Base-by-base conservation (phyloP, 2,797 vertebrate species). In the Rhodeus uyekii region DNA sequence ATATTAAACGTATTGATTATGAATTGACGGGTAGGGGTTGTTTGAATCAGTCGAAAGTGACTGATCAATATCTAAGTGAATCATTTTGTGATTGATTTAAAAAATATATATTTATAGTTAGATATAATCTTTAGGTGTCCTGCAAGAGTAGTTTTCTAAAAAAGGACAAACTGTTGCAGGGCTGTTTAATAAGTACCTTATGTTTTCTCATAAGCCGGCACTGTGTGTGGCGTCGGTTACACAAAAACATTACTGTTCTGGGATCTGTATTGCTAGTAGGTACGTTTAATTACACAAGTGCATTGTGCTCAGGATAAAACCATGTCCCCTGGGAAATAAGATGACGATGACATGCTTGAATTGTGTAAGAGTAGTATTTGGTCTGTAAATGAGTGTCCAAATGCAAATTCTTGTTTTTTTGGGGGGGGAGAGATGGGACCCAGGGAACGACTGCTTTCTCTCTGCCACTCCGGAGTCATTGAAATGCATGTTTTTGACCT, bases 201-300 rank as follows among this genome's bases (percentile, higher is more conserved):
- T 8, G 6, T 55, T 29, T 74, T 13, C 12, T 60, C 36, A 55
- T 42, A 80, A 61, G 22, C n/a, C 46, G 39, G 50, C 13, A 42
- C 19, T n/a, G 44, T 48, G 53, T 53, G 61, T 46, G 29, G 9
- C 34, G n/a, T 39, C 16, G n/a, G 7, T 65, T 67, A 29, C 46
- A 58, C 39, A 64, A 32, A 63, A 38, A 42, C 18, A 36, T 71
- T 48, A n/a, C 38, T 48, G 38, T 69, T 39, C 64, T 80, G 73
- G 48, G 50, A 32, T 63, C n/a, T 39, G 78, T 71, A 29, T 63
- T 39, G 42, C 14, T 38, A 16, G 10, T 29, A 42, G 77, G 46
- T 63, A 46, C 80, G 39, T 60, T 34, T 71, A 69, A 86, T 80
- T 65, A 27, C 73, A 61, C 55, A 77, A 22, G 42, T 32, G 42